Evolutionary conservation across 2,797 vertebrate species (phyloP), one percentile per base, ranked within the genome.

Genomic region (Hypotaenidia okinawae): DNA sequence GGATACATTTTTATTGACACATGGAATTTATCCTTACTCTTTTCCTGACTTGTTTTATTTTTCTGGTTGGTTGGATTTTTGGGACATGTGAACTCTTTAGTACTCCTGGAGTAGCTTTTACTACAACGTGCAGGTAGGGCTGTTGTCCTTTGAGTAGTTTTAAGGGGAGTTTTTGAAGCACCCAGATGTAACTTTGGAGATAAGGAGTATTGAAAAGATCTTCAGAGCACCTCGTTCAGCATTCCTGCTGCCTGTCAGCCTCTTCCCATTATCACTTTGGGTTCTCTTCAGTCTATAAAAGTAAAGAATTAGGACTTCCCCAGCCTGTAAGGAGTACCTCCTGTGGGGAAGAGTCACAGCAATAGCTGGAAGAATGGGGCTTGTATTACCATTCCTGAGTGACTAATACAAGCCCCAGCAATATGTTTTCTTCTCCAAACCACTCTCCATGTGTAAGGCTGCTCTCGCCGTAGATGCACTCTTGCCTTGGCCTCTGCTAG

Each of bases 271-370:
- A 9, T 75, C 45, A 52, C 70, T 68, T 49, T 54, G n/a, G 4
- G 39, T 81, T 75, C 86, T 61, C 37, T 22, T 52, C 32, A 32
- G 30, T 55, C 32, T 64, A 4, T 59, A 17, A 10, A 79, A 76
- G 16, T 83, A 69, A 69, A 73, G 84, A 72, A 69, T 47, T 13
- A 52, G 18, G 51, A 19, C 32, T 14, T 62, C n/a, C 33, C 18
- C 3, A 2, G 12, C n/a, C 55, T 47, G 22, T 27, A 64, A 33
- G 58, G 35, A 23, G 6, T 58, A 30, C 27, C 52, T 76, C 28
- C 22, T 0, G 0, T 74, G 61, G 47, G 47, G 13, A 77, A 68
- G 68, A 80, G 11, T 39, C 9, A 2, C 3, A 11, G 19, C 0
- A 0, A 41, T 23, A 78, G 30, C 33, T 37, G 19, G 30, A 83